phyloP scores from a whole-genome alignment of 2,888 invertebrate species.

The Tenthredo livida region DNA sequence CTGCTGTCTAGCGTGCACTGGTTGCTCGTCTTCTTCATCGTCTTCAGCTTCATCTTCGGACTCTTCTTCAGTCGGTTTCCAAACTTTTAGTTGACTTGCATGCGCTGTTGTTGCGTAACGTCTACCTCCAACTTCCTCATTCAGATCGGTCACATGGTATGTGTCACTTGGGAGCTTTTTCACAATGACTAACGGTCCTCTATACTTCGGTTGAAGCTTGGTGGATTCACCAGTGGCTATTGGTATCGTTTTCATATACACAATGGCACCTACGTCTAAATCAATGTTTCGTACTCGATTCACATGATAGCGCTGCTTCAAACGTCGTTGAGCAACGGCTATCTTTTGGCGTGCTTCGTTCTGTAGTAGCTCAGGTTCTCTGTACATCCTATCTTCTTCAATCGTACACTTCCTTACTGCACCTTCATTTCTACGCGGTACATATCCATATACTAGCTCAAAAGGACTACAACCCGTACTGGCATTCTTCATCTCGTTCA shows the following conservation, averaged over 20 bases:
- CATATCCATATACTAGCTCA: slow-evolving; percentile 57
- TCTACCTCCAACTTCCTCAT: background rate
- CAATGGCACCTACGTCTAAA: slow-evolving; percentile 37
- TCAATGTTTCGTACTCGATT: slow-evolving; percentile 11
- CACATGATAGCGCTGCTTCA: background rate
- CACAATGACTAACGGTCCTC: slow-evolving; percentile 36
- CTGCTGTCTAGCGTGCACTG: too few relatives aligned
- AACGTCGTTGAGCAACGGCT: background rate
- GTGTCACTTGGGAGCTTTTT: background rate
- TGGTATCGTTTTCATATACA: slow-evolving; percentile 39
- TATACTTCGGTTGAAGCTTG: slow-evolving; percentile 49
- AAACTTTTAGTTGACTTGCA: slow-evolving; percentile 28
- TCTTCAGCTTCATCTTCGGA: background rate
- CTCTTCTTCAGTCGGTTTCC: slow-evolving; percentile 1
- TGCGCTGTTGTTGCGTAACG: slow-evolving; percentile 36
- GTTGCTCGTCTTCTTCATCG: background rate
- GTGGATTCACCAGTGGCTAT: slow-evolving; percentile 51
- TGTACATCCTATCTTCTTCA: background rate
- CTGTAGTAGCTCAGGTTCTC: background rate
- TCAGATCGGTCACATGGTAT: slow-evolving; percentile 9
- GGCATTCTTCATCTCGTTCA: slow-evolving; percentile 57
- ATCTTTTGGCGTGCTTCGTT: background rate
- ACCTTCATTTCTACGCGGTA: slow-evolving; percentile 54
- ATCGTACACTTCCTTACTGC: background rate
- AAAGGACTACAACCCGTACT: slow-evolving; percentile 58